Base-by-base conservation (phyloP, 2,888 invertebrate genomes). In the Onchidella celtica region DNA sequence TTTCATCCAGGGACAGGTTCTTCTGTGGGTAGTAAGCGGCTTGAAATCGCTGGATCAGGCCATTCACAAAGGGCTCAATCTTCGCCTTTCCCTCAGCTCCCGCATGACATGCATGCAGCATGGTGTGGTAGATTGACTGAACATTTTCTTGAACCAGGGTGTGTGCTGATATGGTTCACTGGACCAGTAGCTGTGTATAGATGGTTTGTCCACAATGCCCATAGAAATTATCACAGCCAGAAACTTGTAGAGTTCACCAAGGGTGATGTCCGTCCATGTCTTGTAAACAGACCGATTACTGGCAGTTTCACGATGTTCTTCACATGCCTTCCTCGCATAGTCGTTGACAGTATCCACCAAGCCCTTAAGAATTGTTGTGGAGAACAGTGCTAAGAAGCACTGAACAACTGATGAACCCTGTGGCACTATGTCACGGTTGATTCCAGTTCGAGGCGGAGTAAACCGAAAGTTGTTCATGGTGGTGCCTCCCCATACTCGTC, bases 11-110 rank as follows among this genome's bases (percentile, higher is more conserved):
- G 11, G n/a, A 9, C 17, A 68, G 77, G 1, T 77, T 11, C 17
- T 73, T 36, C 14, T n/a, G 32, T n/a, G 59, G 73, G 9, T 73
- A 73, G 14, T 57, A 63, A 21, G 63, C 73, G 34, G 17, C n/a
- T 34, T 59, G 73, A 34, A 74, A 74, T 17, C n/a, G n/a, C n/a
- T n/a, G n/a, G n/a, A n/a, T n/a, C n/a, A n/a, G n/a, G n/a, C n/a
- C n/a, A n/a, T n/a, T n/a, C n/a, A n/a, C n/a, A n/a, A n/a, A n/a
- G 0, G 61, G 73, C 24, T 74, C 34, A 36, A 61, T 74, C 29
- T 74, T 59, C 2, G 47, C 36, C 24, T 59, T 74, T 1, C 59
- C 36, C 21, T 17, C 21, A 1, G 59, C 36, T 3, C 36, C 73
- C 1, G 24, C 36, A 3, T 59, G 24, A 21, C 34, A 27, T 4